Evolutionary conservation across 2,113 vertebrate genomes (phyloP), one percentile per base, ranked within the genome.

Genomic region (Drymodes brunneopygia): DNA sequence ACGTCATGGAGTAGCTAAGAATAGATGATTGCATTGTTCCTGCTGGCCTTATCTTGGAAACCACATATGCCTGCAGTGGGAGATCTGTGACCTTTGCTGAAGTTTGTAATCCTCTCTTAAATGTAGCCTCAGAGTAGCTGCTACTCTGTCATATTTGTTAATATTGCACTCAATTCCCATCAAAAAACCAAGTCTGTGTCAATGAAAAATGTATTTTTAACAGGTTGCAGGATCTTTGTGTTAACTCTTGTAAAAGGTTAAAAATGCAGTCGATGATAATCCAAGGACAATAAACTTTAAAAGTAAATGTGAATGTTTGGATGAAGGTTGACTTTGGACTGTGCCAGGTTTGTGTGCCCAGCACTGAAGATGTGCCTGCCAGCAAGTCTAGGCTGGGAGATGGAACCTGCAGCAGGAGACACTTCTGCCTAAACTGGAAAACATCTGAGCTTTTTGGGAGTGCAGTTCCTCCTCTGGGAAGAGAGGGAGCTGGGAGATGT

Each of bases 71-170:
- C 82, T 75, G n/a, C 90, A 86, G 38, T 61, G 40, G 58, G 42
- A 92, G 51, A 71, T 62, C 74, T 80, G 65, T 73, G 90, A 93
- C 82, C 79, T 88, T 86, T 90, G 47, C 56, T 88, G 38, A 90
- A 82, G 60, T 88, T 77, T 66, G 47, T 23, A 58, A 62, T 66
- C 20, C 27, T 88, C 21, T 51, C 74, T 84, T 36, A 84, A 60
- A 48, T 64, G 70, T 77, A 78, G 19, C 65, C 38, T 62, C 8
- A 80, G 36, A 50, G 10, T 47, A 82, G 42, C 62, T 70, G 36
- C 29, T 8, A n/a, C 21, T 5, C 11, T 58, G 71, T 24, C 20
- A 3, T 73, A 38, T 61, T 86, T 58, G 40, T 81, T 87, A 64
- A 71, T 84, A 79, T 8, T 58, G 24, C 15, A 28, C 24, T 85